These are phyloP conservation scores for Zoanthus sociatus DNA, from an alignment of 92 coral and sea anemone genomes.

Conservation along the genomic window DNA sequence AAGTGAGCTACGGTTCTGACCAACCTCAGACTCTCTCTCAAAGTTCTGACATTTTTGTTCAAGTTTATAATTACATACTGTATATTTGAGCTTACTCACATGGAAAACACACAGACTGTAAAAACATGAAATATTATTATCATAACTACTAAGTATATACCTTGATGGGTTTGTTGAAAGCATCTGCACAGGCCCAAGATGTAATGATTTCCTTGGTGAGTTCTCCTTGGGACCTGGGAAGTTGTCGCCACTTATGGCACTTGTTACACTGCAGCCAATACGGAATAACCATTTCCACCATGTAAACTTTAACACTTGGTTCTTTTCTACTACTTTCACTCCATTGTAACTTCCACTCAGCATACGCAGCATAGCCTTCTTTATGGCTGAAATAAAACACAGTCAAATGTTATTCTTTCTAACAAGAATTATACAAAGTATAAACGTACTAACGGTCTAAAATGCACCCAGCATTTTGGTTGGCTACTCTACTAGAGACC, in stretches of 20 bases:
- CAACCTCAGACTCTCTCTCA: no score
- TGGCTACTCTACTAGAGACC: no score
- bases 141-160: not conserved
- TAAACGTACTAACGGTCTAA: no score
- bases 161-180: slow-evolving; percentile 40
- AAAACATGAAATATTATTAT: not conserved
- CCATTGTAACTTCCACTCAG: slow-evolving; percentile 95
- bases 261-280: slow-evolving; percentile 90
- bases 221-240: slow-evolving; percentile 71
- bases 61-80: no score
- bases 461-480: no score
- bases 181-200: slow-evolving; percentile 76
- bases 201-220: slow-evolving; percentile 65
- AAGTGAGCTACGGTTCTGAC: no score
- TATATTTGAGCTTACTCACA: no score
- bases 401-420: no score
- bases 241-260: slow-evolving; percentile 87
- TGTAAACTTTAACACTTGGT: slow-evolving; percentile 84
- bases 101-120: no score
- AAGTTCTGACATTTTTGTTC: not conserved
- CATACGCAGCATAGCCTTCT: slow-evolving; percentile 89
- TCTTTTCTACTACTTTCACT: slow-evolving; percentile 86
- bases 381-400: slow-evolving; percentile 70
- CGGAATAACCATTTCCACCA: slow-evolving; percentile 87
- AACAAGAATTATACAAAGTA: no score